Base-by-base conservation (phyloP, 1,140 invertebrate species). In the Melanaphis sacchari region DNA sequence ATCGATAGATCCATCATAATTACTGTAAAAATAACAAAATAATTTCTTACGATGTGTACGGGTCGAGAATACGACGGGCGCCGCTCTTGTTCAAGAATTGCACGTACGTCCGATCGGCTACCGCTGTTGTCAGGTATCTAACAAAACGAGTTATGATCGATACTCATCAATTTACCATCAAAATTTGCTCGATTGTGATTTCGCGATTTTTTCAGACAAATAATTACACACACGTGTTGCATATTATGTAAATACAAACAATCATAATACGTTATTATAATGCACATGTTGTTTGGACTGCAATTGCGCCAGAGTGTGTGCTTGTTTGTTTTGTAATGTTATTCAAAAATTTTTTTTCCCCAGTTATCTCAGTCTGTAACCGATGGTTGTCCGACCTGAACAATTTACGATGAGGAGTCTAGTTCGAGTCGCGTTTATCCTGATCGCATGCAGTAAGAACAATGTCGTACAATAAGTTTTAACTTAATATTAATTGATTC, bases 241-340 rank as follows among this genome's bases (percentile, higher is more conserved):
- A 22, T 89, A 24, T 88, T 88, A 24, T 89, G 46, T 24, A 89
- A 89, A 89, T 89, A 89, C 46, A 52, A 89, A 89, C 43, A 38
- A 11, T 52, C 54, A 54, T 18, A 88, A n/a, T 89, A 22, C n/a
- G 0, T 38, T 18, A 38, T 89, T 89, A 76, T 76, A n/a, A 18
- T 76, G 31, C 59, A 76, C 31, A 76, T 76, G 59, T 76, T 76
- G 49, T 89, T 89, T 89, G 22, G 36, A 54, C 31, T 54, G 46
- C 9, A 26, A 54, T 38, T 89, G 36, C 88, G 46, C 54, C 88
- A 88, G 1, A 31, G 41, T n/a, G 15, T 31, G 9, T 52, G 24
- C 21, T 24, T 18, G 24, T 41, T 66, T 0, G 38, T 41, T 66
- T 41, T 41, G n/a, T 66, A n/a, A 41, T 66, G 38, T 54, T 40